These are phyloP conservation scores for Lumbricus terrestris DNA, from an alignment of 2,888 invertebrate species.

Conservation along the genomic window DNA sequence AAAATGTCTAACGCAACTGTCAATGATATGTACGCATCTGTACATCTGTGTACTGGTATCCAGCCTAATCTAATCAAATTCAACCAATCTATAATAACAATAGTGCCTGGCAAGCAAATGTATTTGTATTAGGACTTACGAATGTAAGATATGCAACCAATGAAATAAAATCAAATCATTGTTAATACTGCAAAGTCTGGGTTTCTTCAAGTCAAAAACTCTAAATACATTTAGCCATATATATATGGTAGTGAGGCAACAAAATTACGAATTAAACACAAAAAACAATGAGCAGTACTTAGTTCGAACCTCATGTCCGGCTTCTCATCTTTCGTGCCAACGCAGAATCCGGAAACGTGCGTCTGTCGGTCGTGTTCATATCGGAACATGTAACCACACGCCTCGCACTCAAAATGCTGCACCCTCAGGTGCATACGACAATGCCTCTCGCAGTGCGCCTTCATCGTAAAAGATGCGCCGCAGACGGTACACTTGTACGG, in stretches of 20 bases:
- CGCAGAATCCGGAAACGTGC: conserved; percentile 5
- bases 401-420: conserved; percentile 15
- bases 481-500: conserved; percentile 16
- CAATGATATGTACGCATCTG: not conserved
- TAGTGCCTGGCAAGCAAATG: too few relatives aligned
- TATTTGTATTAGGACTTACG: too few relatives aligned
- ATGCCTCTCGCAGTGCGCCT: conserved; percentile 10
- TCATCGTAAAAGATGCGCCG: conserved; percentile 13
- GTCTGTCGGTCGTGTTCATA: not conserved
- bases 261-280: not conserved
- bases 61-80: not conserved
- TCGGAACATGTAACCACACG: conserved; percentile 19
- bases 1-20: not conserved
- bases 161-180: too few relatives aligned
- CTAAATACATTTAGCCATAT: too few relatives aligned
- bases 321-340: not conserved
- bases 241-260: not conserved
- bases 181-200: too few relatives aligned
- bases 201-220: too few relatives aligned
- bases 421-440: not conserved
- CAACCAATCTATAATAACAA: too few relatives aligned
- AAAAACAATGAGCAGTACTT: not conserved
- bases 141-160: too few relatives aligned
- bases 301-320: not conserved
- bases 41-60: not conserved